These are phyloP conservation scores for Eupleurogrammus muticus DNA, from an alignment of 2,797 vertebrate species.

Conservation along the genomic window DNA sequence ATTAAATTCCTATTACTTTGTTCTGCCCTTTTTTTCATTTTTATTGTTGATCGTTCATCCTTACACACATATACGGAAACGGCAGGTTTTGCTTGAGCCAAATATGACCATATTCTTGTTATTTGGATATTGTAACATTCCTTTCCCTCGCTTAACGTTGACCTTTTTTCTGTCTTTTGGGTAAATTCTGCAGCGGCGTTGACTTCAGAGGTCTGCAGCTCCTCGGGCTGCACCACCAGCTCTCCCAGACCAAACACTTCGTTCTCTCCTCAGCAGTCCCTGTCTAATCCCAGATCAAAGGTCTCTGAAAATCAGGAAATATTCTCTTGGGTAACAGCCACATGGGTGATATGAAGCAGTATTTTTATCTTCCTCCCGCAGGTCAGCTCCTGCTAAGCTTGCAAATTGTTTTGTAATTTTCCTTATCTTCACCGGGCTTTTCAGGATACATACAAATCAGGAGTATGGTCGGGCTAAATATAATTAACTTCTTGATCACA, in stretches of 20 bases:
- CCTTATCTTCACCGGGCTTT: neutral
- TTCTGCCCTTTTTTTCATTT: no score
- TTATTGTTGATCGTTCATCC: no score
- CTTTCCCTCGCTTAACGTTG: conserved; percentile 13
- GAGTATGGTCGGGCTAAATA: neutral
- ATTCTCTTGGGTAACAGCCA: conserved; percentile 55
- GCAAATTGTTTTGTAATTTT: neutral
- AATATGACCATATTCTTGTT: neutral
- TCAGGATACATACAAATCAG: neutral
- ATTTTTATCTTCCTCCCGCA: conserved; percentile 33
- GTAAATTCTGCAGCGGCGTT: conserved; percentile 35
- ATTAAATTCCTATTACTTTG: no score
- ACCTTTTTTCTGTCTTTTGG: conserved; percentile 24
- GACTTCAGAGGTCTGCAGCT: conserved; percentile 55
- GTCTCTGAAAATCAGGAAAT: conserved; percentile 58
- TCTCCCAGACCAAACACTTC: conserved; percentile 51
- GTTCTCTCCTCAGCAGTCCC: conserved; percentile 52
- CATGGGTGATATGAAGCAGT: conserved; percentile 27
- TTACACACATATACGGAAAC: no score
- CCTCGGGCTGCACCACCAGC: conserved; percentile 51
- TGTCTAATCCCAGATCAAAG: conserved; percentile 78
- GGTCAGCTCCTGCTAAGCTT: conserved; percentile 15
- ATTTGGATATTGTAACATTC: conserved; percentile 6
- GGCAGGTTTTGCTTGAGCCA: neutral
- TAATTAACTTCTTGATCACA: neutral